phyloP scores from a whole-genome alignment of 2,888 invertebrate species.

The Gandaritis pyraliata region DNA sequence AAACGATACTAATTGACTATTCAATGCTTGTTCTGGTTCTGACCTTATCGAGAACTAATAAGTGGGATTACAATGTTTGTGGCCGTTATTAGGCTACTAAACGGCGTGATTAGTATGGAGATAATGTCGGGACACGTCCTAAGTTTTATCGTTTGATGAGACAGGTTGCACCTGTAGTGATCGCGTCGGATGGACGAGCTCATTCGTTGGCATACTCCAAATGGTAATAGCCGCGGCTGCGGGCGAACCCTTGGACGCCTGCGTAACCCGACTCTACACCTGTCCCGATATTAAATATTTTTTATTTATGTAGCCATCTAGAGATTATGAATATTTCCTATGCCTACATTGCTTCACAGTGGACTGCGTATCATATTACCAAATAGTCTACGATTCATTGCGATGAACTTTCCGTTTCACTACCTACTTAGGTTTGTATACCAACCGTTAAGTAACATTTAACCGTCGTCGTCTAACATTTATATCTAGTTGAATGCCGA shows the following conservation, averaged over 20 bases:
- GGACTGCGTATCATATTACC: constrained; percentile 74
- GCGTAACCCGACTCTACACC: constrained; percentile 79
- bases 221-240: constrained; percentile 66
- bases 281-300: constrained; percentile 77
- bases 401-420: constrained; percentile 46
- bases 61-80: constrained; percentile 52
- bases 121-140: constrained; percentile 69
- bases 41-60: constrained; percentile 41
- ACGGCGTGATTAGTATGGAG: constrained; percentile 64
- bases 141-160: constrained; percentile 60
- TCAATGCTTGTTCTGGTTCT: constrained; percentile 40
- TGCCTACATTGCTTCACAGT: constrained; percentile 55
- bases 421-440: not conserved
- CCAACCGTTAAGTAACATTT: too few species aligned
- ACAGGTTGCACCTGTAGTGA: constrained; percentile 67
- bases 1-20: constrained; percentile 38
- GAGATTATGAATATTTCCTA: constrained; percentile 76
- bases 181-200: constrained; percentile 58
- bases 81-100: constrained; percentile 61
- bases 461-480: too few species aligned
- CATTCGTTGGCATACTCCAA: constrained; percentile 74
- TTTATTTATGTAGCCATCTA: constrained; percentile 78
- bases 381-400: constrained; percentile 62
- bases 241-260: constrained; percentile 40
- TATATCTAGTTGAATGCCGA: too few species aligned